Evolutionary conservation across 2,797 vertebrate species (phyloP).

Genomic region (Gambusia yucatana): DNA sequence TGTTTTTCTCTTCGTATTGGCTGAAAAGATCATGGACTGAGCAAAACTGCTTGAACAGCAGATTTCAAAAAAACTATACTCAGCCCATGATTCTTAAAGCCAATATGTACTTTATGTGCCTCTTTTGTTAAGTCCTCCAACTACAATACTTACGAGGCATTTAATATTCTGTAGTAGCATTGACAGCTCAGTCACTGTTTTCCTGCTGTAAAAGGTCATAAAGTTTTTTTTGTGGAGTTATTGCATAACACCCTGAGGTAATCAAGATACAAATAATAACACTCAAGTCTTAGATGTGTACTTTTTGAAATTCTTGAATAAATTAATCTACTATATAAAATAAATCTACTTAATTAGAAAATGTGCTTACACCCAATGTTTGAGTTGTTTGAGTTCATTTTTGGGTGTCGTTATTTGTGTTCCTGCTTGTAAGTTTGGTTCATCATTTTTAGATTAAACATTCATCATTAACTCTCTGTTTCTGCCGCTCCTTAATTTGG

Average conservation of each 20-base stretch:
- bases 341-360: background rate
- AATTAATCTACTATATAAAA: background rate
- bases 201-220: background rate
- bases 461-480: no score
- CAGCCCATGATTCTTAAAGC: background rate
- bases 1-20: background rate
- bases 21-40: background rate
- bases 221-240: background rate
- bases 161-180: background rate
- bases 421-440: no score
- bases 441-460: no score
- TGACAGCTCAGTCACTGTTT: background rate
- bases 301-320: background rate
- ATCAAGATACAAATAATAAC: background rate
- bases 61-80: background rate
- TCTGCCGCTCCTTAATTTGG: no score
- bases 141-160: background rate
- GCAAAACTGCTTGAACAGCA: background rate
- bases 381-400: no score
- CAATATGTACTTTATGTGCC: background rate
- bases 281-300: background rate
- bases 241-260: background rate
- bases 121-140: background rate
- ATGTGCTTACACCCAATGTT: background rate
- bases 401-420: no score